Evolutionary conservation across 2,113 vertebrate species (phyloP).

Genomic region (Pedionomus torquatus): DNA sequence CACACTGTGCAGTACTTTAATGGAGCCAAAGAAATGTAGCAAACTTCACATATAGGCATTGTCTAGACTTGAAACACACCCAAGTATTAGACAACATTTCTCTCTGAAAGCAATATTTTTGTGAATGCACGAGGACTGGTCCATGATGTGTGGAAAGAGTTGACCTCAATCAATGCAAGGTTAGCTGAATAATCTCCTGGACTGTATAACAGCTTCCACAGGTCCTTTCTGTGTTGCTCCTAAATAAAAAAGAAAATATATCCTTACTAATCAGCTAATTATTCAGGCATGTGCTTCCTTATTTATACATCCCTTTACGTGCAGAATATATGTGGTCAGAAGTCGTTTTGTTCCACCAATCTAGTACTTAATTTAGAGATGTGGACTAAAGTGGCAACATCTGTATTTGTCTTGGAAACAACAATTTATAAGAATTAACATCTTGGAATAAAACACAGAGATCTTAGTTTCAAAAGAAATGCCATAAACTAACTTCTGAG

Average conservation of each 20-base stretch:
- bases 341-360: background rate
- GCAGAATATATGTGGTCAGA: background rate
- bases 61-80: background rate
- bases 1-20: background rate
- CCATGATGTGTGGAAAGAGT: background rate
- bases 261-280: too few species aligned
- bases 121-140: background rate
- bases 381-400: background rate
- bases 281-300: background rate
- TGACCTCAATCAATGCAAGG: background rate
- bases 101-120: background rate
- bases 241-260: background rate
- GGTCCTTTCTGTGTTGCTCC: background rate
- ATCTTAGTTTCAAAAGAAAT: background rate
- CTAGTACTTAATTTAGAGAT: background rate
- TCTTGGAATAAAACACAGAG: background rate
- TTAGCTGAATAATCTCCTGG: background rate
- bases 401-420: background rate
- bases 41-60: background rate
- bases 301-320: background rate
- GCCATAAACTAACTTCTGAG: background rate
- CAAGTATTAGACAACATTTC: rapidly evolving
- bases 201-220: background rate
- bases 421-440: background rate
- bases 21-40: background rate